phyloP scores from a whole-genome alignment of 2,888 invertebrate species.

The Tanypteryx hageni region DNA sequence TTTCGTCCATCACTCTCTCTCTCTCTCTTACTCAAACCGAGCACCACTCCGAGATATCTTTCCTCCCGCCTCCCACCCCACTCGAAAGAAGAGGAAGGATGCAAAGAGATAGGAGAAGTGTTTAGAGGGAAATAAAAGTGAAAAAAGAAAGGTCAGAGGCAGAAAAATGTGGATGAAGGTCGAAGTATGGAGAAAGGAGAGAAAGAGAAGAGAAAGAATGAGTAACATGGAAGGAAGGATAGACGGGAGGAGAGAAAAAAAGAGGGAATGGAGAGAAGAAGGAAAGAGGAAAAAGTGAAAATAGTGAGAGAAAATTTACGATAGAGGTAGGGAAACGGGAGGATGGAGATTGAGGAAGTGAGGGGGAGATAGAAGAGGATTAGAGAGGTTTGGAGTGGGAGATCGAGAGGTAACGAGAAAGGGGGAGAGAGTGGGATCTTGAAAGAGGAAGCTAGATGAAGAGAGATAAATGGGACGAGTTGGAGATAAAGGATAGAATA shows the following conservation, averaged over 20 bases:
- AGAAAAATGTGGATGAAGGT: no score
- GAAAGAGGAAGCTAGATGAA: neutral
- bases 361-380: neutral
- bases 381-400: no score
- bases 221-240: neutral
- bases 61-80: neutral
- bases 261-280: neutral
- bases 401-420: no score
- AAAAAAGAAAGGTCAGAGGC: neutral
- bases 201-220: conserved; percentile 33
- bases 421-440: neutral
- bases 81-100: neutral
- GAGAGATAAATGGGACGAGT: neutral
- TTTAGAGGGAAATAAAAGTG: neutral
- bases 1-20: neutral
- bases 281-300: no score
- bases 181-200: neutral
- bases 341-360: no score
- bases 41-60: neutral
- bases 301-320: no score
- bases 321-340: neutral
- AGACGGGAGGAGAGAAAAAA: no score
- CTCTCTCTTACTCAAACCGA: neutral
- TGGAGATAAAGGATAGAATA: neutral
- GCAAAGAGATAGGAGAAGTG: neutral